Evolutionary conservation across 2,888 invertebrate genomes (phyloP).

Genomic region (Hypomecis punctinalis): DNA sequence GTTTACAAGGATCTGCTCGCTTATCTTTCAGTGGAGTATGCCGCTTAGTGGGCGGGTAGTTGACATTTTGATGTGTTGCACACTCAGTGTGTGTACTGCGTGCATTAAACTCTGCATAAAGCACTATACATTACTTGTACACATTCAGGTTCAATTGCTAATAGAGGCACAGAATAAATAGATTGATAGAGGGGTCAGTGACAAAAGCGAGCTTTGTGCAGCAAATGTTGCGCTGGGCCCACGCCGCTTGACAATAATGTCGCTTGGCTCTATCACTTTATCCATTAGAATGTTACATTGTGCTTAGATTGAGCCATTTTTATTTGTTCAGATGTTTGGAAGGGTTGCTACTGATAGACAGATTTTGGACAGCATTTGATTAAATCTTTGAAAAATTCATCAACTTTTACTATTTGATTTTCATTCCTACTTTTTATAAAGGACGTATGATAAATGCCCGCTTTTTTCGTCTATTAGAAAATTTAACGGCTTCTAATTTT

Average conservation of each 20-base stretch:
- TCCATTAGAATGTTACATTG: not conserved
- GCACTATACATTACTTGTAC: slow-evolving; percentile 10
- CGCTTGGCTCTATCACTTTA: slow-evolving; percentile 4
- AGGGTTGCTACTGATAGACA: too few species aligned
- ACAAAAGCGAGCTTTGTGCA: slow-evolving; percentile 20
- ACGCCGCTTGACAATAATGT: slow-evolving; percentile 7
- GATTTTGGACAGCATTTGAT: too few species aligned
- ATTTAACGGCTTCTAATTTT: too few species aligned
- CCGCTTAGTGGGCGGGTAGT: slow-evolving; percentile 52
- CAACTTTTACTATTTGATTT: too few species aligned
- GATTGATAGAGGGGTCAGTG: slow-evolving; percentile 11
- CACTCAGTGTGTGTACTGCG: slow-evolving; percentile 45
- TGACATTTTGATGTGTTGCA: slow-evolving; percentile 60
- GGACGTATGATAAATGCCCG: too few species aligned
- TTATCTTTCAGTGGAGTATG: slow-evolving; percentile 30
- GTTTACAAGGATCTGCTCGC: not conserved
- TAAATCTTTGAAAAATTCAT: too few species aligned
- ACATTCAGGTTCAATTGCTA: slow-evolving; percentile 22
- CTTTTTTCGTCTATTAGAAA: too few species aligned
- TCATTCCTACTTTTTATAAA: too few species aligned
- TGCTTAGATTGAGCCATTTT: too few species aligned
- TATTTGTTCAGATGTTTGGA: too few species aligned
- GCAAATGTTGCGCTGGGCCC: slow-evolving; percentile 1
- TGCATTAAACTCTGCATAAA: slow-evolving; percentile 31
- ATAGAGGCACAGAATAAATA: not conserved